Evolutionary conservation across 2,797 vertebrate species (phyloP).

Genomic region (Pogonophryne albipinna): DNA sequence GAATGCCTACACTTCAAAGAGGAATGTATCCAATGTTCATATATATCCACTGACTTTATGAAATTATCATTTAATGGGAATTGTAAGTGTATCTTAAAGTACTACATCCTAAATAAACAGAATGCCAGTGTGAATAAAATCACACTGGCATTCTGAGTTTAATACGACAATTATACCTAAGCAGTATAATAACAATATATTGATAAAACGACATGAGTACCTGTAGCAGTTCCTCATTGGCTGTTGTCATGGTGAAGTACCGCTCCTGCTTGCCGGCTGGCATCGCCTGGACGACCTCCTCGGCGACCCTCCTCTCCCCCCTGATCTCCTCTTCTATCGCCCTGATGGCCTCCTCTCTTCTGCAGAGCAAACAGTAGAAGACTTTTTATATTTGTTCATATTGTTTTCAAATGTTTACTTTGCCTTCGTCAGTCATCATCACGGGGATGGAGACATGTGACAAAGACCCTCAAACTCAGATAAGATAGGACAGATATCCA

Average conservation of each 20-base stretch:
- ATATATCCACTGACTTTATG: too few species aligned
- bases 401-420: not conserved
- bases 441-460: not conserved
- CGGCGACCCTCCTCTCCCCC: conserved; percentile 88
- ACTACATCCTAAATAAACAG: too few species aligned
- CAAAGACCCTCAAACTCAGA: not conserved
- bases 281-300: conserved; percentile 93
- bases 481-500: not conserved
- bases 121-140: too few species aligned
- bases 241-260: conserved; percentile 89
- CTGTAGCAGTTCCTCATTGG: conserved; percentile 93
- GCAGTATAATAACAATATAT: not conserved
- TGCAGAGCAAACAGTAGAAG: conserved; percentile 67
- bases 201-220: conserved; percentile 66
- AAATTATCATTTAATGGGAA: too few species aligned
- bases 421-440: not conserved
- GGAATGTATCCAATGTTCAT: too few species aligned
- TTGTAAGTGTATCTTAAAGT: too few species aligned
- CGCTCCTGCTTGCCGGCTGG: conserved; percentile 88
- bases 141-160: not conserved
- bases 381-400: not conserved
- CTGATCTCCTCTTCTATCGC: conserved; percentile 89
- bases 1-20: too few species aligned
- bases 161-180: not conserved
- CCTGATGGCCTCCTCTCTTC: conserved; percentile 91